These are phyloP conservation scores for Pterocles orientalis DNA, from an alignment of 2,113 vertebrate genomes.

Conservation along the genomic window DNA sequence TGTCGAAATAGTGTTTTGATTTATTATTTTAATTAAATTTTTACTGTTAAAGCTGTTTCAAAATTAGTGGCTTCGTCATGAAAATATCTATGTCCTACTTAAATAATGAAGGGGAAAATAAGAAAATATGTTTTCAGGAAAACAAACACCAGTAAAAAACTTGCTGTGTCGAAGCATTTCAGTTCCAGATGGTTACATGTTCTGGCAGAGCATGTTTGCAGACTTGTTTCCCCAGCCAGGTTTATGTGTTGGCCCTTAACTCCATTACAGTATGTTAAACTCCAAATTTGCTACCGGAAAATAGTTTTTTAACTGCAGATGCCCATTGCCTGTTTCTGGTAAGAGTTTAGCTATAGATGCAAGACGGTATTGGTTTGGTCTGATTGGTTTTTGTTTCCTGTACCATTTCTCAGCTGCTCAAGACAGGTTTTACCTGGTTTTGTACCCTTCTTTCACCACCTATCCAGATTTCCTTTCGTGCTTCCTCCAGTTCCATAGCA, in stretches of 20 bases:
- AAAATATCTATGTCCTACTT: background rate
- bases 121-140: background rate
- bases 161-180: background rate
- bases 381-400: background rate
- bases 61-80: background rate
- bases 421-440: accelerated
- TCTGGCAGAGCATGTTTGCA: background rate
- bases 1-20: background rate
- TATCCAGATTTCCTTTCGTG: background rate
- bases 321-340: background rate
- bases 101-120: background rate
- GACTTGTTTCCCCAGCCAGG: background rate
- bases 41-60: background rate
- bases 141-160: background rate
- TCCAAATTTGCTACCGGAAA: background rate
- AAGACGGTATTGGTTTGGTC: background rate
- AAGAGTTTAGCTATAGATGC: background rate
- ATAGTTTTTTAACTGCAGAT: background rate
- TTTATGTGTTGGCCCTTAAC: background rate
- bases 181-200: background rate
- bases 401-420: background rate
- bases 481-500: background rate
- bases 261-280: background rate
- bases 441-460: background rate
- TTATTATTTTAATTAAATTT: background rate